A percentile compares a stretch with the other conserved stretches of the same genome.
phyloP scores from a whole-genome alignment of 2,888 invertebrate species.

The Mesodorylaimus sp. region DNA sequence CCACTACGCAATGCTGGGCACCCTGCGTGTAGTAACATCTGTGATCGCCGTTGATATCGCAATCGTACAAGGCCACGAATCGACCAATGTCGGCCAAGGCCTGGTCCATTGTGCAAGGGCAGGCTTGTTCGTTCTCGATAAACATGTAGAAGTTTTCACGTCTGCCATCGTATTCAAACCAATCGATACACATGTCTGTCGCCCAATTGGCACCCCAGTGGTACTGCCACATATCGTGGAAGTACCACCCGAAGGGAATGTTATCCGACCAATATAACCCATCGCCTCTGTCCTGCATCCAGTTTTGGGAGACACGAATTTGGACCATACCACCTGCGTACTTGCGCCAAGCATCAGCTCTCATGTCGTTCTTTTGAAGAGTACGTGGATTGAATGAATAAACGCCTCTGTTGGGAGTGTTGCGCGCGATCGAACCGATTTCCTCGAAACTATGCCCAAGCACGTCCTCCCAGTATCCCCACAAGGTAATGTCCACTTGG shows the following conservation, averaged over 20 bases:
- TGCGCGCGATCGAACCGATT: constrained; percentile 18
- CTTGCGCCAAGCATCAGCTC: constrained; percentile 15
- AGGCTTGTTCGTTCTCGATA: constrained; percentile 31
- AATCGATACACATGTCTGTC: constrained; percentile 59
- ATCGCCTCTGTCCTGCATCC: constrained; percentile 11
- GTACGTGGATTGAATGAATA: constrained; percentile 18
- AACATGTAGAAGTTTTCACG: constrained; percentile 21
- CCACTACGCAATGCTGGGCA: constrained; percentile 72
- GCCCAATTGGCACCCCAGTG: constrained; percentile 61
- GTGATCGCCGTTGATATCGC: constrained; percentile 65
- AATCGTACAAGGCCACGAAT: constrained; percentile 64
- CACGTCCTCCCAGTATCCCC: constrained; percentile 27
- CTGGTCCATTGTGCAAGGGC: constrained; percentile 74
- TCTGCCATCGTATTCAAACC: constrained; percentile 39
- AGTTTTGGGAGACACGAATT: constrained; percentile 14
- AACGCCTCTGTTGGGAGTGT: constrained; percentile 18
- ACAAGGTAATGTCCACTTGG: constrained; percentile 21
- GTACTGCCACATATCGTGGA: constrained; percentile 66
- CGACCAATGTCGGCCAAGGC: constrained; percentile 73
- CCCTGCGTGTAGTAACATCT: constrained; percentile 67
- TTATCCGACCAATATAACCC: constrained; percentile 61
- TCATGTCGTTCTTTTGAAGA: constrained; percentile 9
- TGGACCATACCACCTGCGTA: constrained; percentile 17
- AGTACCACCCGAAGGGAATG: constrained; percentile 79
- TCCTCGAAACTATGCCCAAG: constrained; percentile 17